Conservation (phyloP, 2,888 invertebrate species). For the Gandaritis pyraliata region DNA sequence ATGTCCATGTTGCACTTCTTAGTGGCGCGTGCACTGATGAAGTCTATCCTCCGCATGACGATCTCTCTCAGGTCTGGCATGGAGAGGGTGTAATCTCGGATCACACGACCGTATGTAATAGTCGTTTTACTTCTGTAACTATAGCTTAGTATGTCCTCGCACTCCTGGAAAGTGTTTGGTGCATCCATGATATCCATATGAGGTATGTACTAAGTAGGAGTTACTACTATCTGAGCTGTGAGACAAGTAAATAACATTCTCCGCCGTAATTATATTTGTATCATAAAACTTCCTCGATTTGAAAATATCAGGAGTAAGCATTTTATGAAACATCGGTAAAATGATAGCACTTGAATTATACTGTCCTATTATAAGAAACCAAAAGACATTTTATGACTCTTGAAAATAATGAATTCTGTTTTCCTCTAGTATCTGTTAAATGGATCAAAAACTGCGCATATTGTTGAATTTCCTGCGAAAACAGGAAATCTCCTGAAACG, state of each 20-base stretch:
- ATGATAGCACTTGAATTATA: too few species aligned
- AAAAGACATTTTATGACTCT: not conserved
- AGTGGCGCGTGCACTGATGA: constrained; percentile 46
- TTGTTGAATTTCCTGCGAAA: constrained; percentile 12
- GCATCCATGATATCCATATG: too few species aligned
- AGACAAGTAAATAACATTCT: too few species aligned
- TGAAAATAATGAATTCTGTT: not conserved
- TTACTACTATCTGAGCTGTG: too few species aligned
- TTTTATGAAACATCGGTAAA: too few species aligned
- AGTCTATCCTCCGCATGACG: constrained; percentile 53
- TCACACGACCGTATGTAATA: constrained; percentile 52
- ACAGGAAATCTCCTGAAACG: constrained; percentile 10
- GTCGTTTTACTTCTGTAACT: constrained; percentile 42
- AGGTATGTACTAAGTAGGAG: too few species aligned
- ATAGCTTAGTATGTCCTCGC: constrained; percentile 12
- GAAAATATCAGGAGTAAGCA: too few species aligned
- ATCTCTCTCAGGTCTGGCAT: constrained; percentile 49
- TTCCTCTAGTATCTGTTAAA: not conserved
- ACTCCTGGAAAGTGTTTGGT: constrained; percentile 4
- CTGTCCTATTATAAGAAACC: not conserved
- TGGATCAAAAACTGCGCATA: constrained; percentile 12
- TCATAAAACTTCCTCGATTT: too few species aligned
- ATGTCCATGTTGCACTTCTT: constrained; percentile 55
- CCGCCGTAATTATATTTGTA: too few species aligned
- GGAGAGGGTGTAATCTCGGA: constrained; percentile 30